Base-by-base conservation (phyloP, 2,888 invertebrate genomes). In the Hemistola chrysoprasaria region DNA sequence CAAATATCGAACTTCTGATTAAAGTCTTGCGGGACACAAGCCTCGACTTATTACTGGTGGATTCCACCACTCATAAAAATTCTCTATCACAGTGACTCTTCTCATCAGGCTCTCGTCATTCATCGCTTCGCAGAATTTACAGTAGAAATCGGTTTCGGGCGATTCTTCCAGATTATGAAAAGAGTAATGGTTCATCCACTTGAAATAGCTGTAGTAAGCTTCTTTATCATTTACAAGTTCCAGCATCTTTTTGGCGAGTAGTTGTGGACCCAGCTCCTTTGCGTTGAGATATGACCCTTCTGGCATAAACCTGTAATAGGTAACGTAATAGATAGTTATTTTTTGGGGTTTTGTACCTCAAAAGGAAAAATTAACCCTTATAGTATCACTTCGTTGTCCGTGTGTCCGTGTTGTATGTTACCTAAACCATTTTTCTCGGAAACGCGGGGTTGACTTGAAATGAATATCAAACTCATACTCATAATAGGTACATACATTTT, bases 281-380 rank as follows among this genome's bases (percentile, higher is more conserved):
- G 54, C 62, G 31, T 68, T 51, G 3, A 71, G 43, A 35, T 69
- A 71, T 3, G 56, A 56, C 8, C 60, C 62, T 2, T 62, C 57
- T 2, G 71, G 70, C 50, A 67, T 54, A 21, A 69, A 71, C 28
- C 71, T 71, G 59, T 33, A 65, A 59, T 2, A n/a, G n/a, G 1
- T 8, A 6, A 23, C 6, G 6, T 24, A 24, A 8, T 24, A n/a
- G n/a, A n/a, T n/a, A n/a, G n/a, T n/a, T n/a, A n/a, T n/a, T n/a
- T n/a, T n/a, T n/a, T n/a, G n/a, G n/a, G n/a, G n/a, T n/a, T n/a
- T n/a, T n/a, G n/a, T n/a, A n/a, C n/a, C n/a, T n/a, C n/a, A n/a
- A n/a, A n/a, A n/a, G n/a, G n/a, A n/a, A n/a, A n/a, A n/a, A n/a
- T n/a, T n/a, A n/a, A n/a, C n/a, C n/a, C n/a, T n/a, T n/a, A n/a